phyloP scores from a whole-genome alignment of 2,888 invertebrate genomes.

The Stomorhina lunata region DNA sequence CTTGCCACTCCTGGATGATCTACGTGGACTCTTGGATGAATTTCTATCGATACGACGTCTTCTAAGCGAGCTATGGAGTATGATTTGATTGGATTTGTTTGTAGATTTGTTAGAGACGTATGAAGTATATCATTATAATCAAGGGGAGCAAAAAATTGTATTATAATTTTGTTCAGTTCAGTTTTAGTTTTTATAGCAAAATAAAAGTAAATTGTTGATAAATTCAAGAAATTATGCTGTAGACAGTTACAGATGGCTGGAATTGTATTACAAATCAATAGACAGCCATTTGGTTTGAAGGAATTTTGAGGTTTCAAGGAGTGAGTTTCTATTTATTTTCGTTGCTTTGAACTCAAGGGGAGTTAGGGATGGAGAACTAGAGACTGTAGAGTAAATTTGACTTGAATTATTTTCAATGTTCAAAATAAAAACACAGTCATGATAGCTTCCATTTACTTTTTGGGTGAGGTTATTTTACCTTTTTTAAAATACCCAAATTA shows the following conservation, averaged over 20 bases:
- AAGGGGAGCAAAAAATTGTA: constrained; percentile 66
- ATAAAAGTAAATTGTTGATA: constrained; percentile 45
- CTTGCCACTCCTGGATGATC: constrained; percentile 68
- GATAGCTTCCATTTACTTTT: constrained; percentile 5
- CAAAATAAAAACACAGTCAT: constrained; percentile 35
- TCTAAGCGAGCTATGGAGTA: constrained; percentile 78
- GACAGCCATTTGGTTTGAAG: constrained; percentile 36
- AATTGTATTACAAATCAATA: constrained; percentile 32
- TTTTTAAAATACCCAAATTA: constrained; percentile 24
- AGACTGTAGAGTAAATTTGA: constrained; percentile 32
- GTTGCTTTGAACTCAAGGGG: not conserved
- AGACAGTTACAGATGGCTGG: constrained; percentile 21
- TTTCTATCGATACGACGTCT: constrained; percentile 76
- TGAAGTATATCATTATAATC: constrained; percentile 65
- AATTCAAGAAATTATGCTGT: constrained; percentile 39
- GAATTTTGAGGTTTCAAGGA: constrained; percentile 49
- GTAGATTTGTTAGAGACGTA: constrained; percentile 50
- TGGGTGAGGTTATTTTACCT: constrained; percentile 1
- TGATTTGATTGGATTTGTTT: constrained; percentile 61
- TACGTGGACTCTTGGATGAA: constrained; percentile 72
- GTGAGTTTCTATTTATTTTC: not conserved
- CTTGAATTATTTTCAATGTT: not conserved
- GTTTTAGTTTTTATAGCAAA: constrained; percentile 50
- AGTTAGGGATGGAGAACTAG: constrained; percentile 35
- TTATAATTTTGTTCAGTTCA: constrained; percentile 62